Conservation (phyloP, 30 jellyfish, hydroid and myxozoan genomes). For the Aurelia coerulea region DNA sequence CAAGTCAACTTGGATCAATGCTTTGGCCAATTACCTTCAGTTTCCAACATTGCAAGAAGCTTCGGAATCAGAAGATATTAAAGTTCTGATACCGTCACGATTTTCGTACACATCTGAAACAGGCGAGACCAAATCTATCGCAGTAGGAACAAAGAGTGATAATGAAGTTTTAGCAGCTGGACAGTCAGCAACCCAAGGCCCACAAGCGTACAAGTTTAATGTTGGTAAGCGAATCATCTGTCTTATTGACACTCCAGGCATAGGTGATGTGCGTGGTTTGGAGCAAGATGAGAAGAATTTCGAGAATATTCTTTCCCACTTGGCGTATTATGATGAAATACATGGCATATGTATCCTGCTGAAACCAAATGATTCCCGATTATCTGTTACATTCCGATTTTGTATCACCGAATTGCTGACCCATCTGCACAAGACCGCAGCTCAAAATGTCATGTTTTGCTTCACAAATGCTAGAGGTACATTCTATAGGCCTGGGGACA, state of each 20-base stretch:
- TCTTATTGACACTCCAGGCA: slow-evolving; percentile 48
- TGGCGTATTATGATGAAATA: slow-evolving; percentile 25
- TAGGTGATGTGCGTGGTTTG: slow-evolving; percentile 46
- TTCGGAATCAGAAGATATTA: slow-evolving; percentile 14
- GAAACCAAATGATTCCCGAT: slow-evolving; percentile 65
- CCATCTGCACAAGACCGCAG: slow-evolving; percentile 76
- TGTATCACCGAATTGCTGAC: slow-evolving; percentile 72
- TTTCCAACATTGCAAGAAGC: slow-evolving; percentile 39
- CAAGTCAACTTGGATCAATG: slow-evolving; percentile 72
- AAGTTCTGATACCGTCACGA: slow-evolving; percentile 42
- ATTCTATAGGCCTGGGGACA: slow-evolving; percentile 74
- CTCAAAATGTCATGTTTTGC: slow-evolving; percentile 64
- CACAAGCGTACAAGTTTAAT: slow-evolving; percentile 19
- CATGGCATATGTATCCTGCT: slow-evolving; percentile 67
- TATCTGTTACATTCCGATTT: slow-evolving; percentile 52
- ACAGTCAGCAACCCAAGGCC: slow-evolving; percentile 40
- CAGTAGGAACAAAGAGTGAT: slow-evolving; percentile 8
- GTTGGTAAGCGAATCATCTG: slow-evolving; percentile 4
- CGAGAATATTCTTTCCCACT: slow-evolving; percentile 32
- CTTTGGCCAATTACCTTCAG: slow-evolving; percentile 56
- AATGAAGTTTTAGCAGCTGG: slow-evolving; percentile 20
- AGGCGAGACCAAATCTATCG: not conserved
- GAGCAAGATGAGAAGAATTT: slow-evolving; percentile 41
- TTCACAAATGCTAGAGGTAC: slow-evolving; percentile 77
- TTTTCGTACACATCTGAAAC: slow-evolving; percentile 3